Base-by-base conservation (phyloP, 2,113 vertebrate species). In the Tragulus kanchil region DNA sequence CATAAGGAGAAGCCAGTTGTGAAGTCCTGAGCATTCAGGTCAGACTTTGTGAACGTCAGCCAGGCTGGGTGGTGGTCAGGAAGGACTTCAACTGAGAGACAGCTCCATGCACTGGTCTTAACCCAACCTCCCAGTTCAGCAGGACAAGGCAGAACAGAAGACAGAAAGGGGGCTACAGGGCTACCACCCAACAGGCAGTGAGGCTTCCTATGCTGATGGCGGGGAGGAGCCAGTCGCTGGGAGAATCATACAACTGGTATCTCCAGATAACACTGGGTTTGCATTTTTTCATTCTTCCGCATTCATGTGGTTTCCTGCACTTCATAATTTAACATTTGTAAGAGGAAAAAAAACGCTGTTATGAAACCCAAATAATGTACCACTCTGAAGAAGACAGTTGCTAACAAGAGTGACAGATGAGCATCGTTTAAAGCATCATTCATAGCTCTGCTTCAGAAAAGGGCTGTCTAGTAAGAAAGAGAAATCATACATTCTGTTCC, bases 301-400 rank as follows among this genome's bases (percentile, higher is more conserved):
- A 91, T 95, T 93, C 90, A 94, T 97, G 97, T 90, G 97, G 97
- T 96, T 97, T 97, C 97, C 96, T 97, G 97, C 86, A 67, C 93
- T 97, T 97, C 69, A 31, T 78, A 90, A 97, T 94, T 96, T 95
- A 95, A 85, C 95, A 95, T 92, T 97, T 94, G 83, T 96, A 85
- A 95, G 84, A 93, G 84, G 14, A 19, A 54, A 93, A 69, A 84
- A 93, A 94, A 88, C 71, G 96, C 96, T 87, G 64, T 90, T 86
- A 90, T 14, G 73, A 97, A 98, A 97, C 96, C 67, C 87, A 93
- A 97, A 98, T 93, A 98, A 96, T 75, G 95, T n/a, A 94, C 90
- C 94, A 83, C 83, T 90, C 77, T 89, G 89, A 97, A 92, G 95
- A 96, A 97, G 62, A 2, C 89, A 88, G 96, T 93, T 92, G 91